Percentiles rank a stretch among this genome's conserved stretches.
Conservation (phyloP, 2,888 invertebrate species). For the Adelphocoris suturalis region DNA sequence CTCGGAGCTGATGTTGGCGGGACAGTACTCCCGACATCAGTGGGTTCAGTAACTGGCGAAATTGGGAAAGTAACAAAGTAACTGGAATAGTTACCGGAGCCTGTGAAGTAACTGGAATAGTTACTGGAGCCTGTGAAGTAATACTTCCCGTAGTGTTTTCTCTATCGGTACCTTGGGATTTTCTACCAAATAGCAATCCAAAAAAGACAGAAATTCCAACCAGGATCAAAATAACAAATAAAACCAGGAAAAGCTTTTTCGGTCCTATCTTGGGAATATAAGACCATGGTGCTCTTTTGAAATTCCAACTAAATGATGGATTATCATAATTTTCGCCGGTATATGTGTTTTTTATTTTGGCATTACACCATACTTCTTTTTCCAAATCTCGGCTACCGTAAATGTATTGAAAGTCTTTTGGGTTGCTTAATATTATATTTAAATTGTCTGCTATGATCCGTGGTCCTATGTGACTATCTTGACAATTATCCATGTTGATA, state of each 20-base stretch:
- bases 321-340: not conserved
- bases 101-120: not conserved
- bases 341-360: not conserved
- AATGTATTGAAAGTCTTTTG: not conserved
- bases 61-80: not conserved
- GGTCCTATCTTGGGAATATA: not conserved
- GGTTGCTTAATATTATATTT: constrained; percentile 15
- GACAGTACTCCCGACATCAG: not conserved
- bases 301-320: not conserved
- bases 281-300: not conserved
- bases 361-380: not conserved
- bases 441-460: constrained; percentile 28
- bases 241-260: not conserved
- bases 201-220: not conserved
- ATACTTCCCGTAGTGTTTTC: not conserved
- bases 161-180: not conserved
- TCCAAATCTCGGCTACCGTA: not conserved
- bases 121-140: not conserved
- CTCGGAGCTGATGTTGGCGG: not conserved
- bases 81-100: not conserved
- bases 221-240: not conserved
- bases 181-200: not conserved
- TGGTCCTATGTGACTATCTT: constrained; percentile 1
- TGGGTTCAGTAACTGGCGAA: not conserved
- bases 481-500: constrained; percentile 45